Conservation (phyloP, 2,888 invertebrate species). For the Diarsia mendica region DNA sequence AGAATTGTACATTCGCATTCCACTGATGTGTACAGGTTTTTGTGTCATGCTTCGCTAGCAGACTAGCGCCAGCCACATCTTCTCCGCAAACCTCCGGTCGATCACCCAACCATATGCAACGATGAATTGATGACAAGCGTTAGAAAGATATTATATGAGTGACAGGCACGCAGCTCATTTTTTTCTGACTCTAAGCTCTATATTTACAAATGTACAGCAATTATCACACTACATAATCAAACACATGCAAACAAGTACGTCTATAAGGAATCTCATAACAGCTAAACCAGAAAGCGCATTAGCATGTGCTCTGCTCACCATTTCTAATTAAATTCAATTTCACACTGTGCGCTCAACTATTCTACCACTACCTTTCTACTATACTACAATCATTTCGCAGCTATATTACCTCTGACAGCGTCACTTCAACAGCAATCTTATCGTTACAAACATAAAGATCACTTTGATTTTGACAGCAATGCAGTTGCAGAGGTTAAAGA, state of each 20-base stretch:
- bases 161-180: background rate
- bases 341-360: slow-evolving; percentile 43
- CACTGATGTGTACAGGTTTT: background rate
- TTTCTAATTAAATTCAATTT: slow-evolving; percentile 65
- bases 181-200: background rate
- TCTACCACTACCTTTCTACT: slow-evolving; percentile 39
- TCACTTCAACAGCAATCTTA: background rate
- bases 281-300: slow-evolving; percentile 62
- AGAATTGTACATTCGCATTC: background rate
- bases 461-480: background rate
- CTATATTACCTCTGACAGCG: background rate
- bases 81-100: background rate
- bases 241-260: slow-evolving; percentile 9
- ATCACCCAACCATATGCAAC: background rate
- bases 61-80: background rate
- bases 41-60: background rate
- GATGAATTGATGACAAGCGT: background rate
- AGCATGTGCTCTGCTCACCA: slow-evolving; percentile 58
- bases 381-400: slow-evolving; percentile 21
- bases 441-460: background rate
- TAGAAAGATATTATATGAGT: background rate
- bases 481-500: background rate
- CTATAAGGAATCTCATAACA: slow-evolving; percentile 50
- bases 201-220: background rate
- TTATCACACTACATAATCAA: slow-evolving; percentile 43